Evolutionary conservation across 2,113 vertebrate species (phyloP).

Genomic region (Salvelinus sp.): DNA sequence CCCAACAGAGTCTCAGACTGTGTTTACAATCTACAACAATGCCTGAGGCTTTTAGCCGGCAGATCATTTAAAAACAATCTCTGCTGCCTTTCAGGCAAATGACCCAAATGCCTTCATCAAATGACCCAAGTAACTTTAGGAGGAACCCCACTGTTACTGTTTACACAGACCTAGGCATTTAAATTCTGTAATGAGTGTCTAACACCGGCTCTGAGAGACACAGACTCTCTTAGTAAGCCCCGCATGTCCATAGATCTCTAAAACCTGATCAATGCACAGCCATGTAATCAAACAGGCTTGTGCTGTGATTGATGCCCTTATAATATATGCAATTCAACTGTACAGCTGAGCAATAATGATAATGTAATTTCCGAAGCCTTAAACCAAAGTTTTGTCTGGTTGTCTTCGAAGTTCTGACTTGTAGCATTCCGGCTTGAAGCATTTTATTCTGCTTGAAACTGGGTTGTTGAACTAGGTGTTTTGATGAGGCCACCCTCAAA

Average conservation of each 20-base stretch:
- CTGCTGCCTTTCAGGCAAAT: slow-evolving; percentile 7
- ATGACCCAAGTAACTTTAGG: background rate
- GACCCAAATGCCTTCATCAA: background rate
- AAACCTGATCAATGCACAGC: background rate
- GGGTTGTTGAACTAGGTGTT: background rate
- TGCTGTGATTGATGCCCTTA: background rate
- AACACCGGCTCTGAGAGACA: background rate
- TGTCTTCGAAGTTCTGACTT: background rate
- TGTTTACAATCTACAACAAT: background rate
- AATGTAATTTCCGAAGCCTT: background rate
- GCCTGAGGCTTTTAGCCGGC: background rate
- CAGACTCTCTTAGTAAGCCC: background rate
- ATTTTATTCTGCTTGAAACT: background rate
- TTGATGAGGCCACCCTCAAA: background rate
- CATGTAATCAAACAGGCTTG: slow-evolving; percentile 16
- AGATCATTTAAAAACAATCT: slow-evolving; percentile 19
- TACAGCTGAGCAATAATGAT: background rate
- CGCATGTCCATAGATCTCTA: background rate
- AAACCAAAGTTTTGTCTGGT: background rate
- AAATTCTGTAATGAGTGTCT: background rate
- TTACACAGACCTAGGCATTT: slow-evolving; percentile 10
- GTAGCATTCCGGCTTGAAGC: background rate
- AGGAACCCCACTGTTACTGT: background rate
- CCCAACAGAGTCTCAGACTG: background rate
- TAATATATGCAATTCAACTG: slow-evolving; percentile 15